Evolutionary conservation across 2,113 vertebrate genomes (phyloP), one percentile per base, ranked within the genome.

Genomic region (Bolborhynchus lineola): DNA sequence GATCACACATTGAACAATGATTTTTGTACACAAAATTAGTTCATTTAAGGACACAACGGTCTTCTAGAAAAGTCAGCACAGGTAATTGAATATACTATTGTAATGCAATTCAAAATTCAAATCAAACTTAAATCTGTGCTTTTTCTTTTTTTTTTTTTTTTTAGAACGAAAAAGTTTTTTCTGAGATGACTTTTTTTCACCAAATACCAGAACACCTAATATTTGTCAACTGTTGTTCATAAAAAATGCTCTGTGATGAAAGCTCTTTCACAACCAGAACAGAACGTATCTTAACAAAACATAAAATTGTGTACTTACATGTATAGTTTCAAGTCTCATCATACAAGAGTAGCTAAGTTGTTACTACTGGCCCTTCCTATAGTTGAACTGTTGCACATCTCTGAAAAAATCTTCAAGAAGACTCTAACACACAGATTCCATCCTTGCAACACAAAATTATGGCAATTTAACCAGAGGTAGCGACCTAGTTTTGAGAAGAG

Each of bases 101-200:
- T 11, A 62, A 49, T 18, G 7, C 15, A 67, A 20, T 20, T 8
- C 47, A 68, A 47, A 67, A 82, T 5, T 71, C 16, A 62, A 63
- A 71, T 29, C 13, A 65, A 57, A 39, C 11, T 53, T n/a, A 44
- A 53, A 35, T 44, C 23, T 55, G 16, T 57, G 25, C 7, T 71
- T 41, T 67, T 42, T 17, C 1, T 6, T 3, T 28, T 26, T 77
- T n/a, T 25, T 44, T 41, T n/a, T 6, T 3, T 25, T n/a, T n/a
- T 57, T 24, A 25, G 7, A 75, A 41, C 1, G 35, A 2, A 1
- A 4, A 3, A 2, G 1, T 24, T 16, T 18, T 67, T 35, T 35
- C 16, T 25, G 4, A 62, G 35, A 15, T 70, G 35, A 21, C 55
- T 53, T 41, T 18, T 39, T 19, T 18, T 17, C 11, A 3, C 16